Conservation (phyloP, 2,888 invertebrate species). For the Litoditis marina region DNA sequence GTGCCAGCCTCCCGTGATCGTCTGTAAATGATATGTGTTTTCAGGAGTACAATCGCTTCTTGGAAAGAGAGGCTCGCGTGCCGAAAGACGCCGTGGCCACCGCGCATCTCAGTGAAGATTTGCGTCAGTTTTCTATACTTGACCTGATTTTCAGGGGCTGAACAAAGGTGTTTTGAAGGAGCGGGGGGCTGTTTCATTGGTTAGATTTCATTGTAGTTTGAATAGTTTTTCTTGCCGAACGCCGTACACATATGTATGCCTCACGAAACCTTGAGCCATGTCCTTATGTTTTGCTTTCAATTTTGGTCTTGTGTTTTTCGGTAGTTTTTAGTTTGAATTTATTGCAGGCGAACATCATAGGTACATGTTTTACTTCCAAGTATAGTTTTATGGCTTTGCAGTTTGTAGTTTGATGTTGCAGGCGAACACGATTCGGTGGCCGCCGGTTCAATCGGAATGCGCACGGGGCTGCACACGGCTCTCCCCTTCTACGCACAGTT, state of each 20-base stretch:
- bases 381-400: neutral
- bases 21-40: neutral
- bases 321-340: no score
- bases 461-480: slow-evolving; percentile 50
- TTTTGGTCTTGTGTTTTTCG: no score
- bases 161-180: no score
- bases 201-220: no score
- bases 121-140: slow-evolving; percentile 10
- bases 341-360: no score
- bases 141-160: neutral
- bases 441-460: slow-evolving; percentile 45
- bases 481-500: slow-evolving; percentile 50
- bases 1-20: no score
- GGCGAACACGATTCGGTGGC: slow-evolving; percentile 48
- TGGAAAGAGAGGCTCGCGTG: slow-evolving; percentile 39
- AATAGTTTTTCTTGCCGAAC: neutral
- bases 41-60: slow-evolving; percentile 44
- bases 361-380: no score
- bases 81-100: slow-evolving; percentile 43
- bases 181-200: no score
- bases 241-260: neutral
- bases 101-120: slow-evolving; percentile 29
- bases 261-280: neutral
- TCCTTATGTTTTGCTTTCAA: neutral
- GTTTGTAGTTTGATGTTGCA: slow-evolving; percentile 17